Base-by-base conservation (phyloP, 2,888 invertebrate species). In the Leptinotarsa juncta region DNA sequence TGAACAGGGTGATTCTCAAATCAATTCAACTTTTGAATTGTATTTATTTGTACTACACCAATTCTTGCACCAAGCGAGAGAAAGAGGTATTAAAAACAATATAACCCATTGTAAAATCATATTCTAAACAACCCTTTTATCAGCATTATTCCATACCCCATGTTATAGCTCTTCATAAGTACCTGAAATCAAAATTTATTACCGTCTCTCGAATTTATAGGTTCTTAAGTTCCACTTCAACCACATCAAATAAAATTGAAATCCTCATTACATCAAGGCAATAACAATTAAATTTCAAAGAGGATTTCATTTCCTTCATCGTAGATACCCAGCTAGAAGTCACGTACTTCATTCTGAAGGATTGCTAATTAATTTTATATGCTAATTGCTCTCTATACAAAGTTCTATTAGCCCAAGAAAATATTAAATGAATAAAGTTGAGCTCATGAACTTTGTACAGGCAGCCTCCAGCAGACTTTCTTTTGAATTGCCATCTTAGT, bases 381-480 rank as follows among this genome's bases (percentile, higher is more conserved):
- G 62, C 62, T 62, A 62, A 62, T 62, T 62, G 42, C 42, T 62
- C 26, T 32, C 42, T 32, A 42, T n/a, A 62, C 62, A 62, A 26
- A 62, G 62, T 62, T 62, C 62, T 62, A 12, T 42, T 62, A 32
- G 42, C n/a, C 32, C 42, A 42, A 62, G 62, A 62, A 62, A 62
- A 62, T 62, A 62, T 62, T 42, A 42, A 62, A 62, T 62, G 62
- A 62, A 62, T 62, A 62, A 62, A 62, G 62, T 62, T 62, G n/a
- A 62, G 62, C 32, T 62, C 62, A 62, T 62, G 62, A 62, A 62
- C 42, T 62, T 62, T 62, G 62, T 32, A 42, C 32, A 26, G 26
- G 26, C 62, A n/a, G 62, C 62, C 62, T 62, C 32, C 62, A 62
- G 62, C 62, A 42, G n/a, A 32, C 26, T 62, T 42, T 62, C 62